phyloP scores from a whole-genome alignment of 2,113 vertebrate species.

The Solenodon paradoxus region DNA sequence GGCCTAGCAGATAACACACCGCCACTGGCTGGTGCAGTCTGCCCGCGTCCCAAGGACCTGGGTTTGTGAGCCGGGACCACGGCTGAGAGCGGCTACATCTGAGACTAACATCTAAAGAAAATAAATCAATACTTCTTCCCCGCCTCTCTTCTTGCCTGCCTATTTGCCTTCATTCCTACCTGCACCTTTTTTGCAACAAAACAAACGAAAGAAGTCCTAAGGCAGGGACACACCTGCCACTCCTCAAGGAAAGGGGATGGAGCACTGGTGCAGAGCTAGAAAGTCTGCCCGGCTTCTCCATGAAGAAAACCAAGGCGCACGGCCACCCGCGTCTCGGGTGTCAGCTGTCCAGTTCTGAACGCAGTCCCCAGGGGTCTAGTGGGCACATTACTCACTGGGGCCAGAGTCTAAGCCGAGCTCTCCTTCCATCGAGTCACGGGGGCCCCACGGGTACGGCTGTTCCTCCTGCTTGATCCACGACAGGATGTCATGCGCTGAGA shows the following conservation, averaged over 20 bases:
- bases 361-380: fast-evolving
- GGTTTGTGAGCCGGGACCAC: no score
- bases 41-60: no score
- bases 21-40: no score
- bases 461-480: slow-evolving; percentile 83
- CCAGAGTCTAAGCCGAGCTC: slow-evolving; percentile 54
- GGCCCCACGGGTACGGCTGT: slow-evolving; percentile 68
- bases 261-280: neutral
- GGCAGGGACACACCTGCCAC: no score
- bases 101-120: no score
- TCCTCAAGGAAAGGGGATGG: neutral
- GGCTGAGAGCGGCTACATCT: no score
- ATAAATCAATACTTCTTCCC: no score
- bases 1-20: no score
- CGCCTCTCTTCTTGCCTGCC: no score
- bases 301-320: neutral
- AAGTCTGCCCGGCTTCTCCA: fast-evolving
- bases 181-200: no score
- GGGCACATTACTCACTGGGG: slow-evolving; percentile 65
- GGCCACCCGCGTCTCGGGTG: neutral
- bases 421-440: slow-evolving; percentile 39
- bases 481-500: slow-evolving; percentile 57
- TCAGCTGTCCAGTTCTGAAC: neutral
- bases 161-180: no score
- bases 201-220: no score